These are phyloP conservation scores for Lacanobia oleracea DNA, from an alignment of 2,888 invertebrate species.

Conservation along the genomic window DNA sequence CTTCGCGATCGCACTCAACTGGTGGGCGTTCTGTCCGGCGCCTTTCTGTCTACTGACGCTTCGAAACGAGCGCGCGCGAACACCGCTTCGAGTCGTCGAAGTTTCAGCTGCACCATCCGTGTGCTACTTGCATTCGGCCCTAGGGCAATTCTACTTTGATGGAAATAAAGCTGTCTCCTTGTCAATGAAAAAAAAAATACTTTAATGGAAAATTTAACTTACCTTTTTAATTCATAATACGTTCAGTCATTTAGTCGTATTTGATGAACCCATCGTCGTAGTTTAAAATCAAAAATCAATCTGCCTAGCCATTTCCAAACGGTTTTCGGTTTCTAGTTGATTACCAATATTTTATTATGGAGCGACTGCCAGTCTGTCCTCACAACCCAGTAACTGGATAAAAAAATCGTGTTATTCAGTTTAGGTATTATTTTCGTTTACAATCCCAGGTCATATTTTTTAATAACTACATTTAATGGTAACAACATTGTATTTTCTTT, in stretches of 20 bases:
- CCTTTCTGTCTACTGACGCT: slow-evolving; percentile 78
- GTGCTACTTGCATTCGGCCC: slow-evolving; percentile 54
- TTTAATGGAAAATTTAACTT: not conserved
- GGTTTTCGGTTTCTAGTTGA: no score
- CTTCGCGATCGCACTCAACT: slow-evolving; percentile 74
- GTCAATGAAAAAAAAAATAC: no score
- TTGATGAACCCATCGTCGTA: not conserved
- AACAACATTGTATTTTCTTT: not conserved
- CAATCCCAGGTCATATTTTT: not conserved
- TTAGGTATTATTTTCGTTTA: not conserved
- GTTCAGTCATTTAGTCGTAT: not conserved
- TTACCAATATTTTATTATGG: no score
- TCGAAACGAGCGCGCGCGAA: slow-evolving; percentile 63
- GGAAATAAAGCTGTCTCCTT: not conserved
- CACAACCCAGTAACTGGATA: no score
- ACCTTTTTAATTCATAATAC: not conserved
- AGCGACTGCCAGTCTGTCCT: no score
- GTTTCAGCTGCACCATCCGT: slow-evolving; percentile 59
- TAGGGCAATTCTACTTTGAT: slow-evolving; percentile 1
- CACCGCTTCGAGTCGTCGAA: slow-evolving; percentile 38
- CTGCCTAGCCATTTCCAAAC: no score
- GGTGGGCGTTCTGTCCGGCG: slow-evolving; percentile 78
- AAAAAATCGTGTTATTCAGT: no score
- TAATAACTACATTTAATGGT: not conserved
- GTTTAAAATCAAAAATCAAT: no score